phyloP scores from a whole-genome alignment of 2,113 vertebrate species.

The Pedetes capensis region DNA sequence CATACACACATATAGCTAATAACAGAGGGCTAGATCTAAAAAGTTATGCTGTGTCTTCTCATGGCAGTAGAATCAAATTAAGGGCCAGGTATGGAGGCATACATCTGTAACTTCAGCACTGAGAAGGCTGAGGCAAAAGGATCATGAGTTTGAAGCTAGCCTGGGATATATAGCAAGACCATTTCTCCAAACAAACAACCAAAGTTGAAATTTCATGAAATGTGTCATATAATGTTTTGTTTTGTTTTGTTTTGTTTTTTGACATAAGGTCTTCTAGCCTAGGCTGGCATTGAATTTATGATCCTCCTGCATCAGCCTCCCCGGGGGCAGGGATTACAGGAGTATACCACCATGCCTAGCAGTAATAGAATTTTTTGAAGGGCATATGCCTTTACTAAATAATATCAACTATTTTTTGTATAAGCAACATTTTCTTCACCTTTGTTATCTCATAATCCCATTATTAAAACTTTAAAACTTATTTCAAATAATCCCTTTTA shows the following conservation, averaged over 20 bases:
- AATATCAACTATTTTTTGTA: neutral
- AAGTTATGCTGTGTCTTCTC: neutral
- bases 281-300: too few species aligned
- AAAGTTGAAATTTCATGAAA: slow-evolving; percentile 10
- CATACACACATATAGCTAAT: neutral
- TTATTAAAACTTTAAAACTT: slow-evolving; percentile 16
- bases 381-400: neutral
- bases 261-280: too few species aligned
- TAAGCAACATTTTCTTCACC: neutral
- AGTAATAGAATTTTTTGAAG: neutral
- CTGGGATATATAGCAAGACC: neutral
- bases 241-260: too few species aligned
- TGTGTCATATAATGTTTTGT: too few species aligned
- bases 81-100: neutral
- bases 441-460: neutral
- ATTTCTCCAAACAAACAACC: neutral
- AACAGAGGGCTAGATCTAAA: neutral
- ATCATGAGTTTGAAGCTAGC: too few species aligned
- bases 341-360: too few species aligned
- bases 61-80: neutral
- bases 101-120: neutral
- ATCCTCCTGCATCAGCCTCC: too few species aligned
- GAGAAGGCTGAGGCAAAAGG: neutral
- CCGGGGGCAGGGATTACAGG: too few species aligned
- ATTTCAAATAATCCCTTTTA: slow-evolving; percentile 28